Evolutionary conservation across 2,797 vertebrate species (phyloP).

Genomic region (Enteromius unitaeniatus): DNA sequence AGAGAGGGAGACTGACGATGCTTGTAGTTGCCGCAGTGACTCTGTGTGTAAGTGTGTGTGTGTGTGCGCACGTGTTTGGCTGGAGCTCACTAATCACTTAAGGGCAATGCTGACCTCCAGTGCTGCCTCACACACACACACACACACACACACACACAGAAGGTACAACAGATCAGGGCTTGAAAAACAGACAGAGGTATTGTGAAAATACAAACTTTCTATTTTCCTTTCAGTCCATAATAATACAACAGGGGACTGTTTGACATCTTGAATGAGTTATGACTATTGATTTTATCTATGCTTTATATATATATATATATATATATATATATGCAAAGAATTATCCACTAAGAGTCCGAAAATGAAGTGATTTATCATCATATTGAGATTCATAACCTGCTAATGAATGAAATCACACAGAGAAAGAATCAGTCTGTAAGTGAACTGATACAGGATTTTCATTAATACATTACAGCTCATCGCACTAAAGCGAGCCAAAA

Average conservation of each 20-base stretch:
- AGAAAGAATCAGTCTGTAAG: background rate
- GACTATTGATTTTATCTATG: background rate
- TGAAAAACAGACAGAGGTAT: background rate
- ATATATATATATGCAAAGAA: background rate
- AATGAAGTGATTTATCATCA: background rate
- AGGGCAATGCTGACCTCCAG: slow-evolving; percentile 19
- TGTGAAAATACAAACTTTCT: background rate
- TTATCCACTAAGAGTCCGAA: background rate
- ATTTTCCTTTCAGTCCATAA: background rate
- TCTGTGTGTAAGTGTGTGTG: background rate
- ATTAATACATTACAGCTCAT: background rate
- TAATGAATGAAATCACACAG: background rate
- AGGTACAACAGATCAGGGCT: background rate
- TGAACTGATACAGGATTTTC: slow-evolving; percentile 2
- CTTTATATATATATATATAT: no score
- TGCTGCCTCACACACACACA: background rate
- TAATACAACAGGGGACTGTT: background rate
- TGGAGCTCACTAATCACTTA: slow-evolving; percentile 29
- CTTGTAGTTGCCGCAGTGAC: slow-evolving; percentile 16
- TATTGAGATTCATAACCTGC: background rate
- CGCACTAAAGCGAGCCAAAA: background rate
- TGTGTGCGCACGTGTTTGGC: background rate
- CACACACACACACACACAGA: background rate
- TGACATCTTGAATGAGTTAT: background rate
- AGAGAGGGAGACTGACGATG: background rate